Base-by-base conservation (phyloP, 1,140 invertebrate species). In the Achatina immaculata region DNA sequence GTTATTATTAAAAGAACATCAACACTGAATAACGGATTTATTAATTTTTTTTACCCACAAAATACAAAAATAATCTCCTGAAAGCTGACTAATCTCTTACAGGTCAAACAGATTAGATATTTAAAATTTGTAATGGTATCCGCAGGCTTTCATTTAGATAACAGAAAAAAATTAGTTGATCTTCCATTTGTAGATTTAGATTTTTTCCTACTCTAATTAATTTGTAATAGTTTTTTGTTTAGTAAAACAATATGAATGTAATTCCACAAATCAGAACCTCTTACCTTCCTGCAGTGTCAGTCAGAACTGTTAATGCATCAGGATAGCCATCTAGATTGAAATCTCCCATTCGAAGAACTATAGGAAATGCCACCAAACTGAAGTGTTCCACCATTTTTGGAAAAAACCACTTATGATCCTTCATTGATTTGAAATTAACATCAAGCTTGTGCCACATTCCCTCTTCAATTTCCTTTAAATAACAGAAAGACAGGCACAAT, bases 251-350 rank as follows among this genome's bases (percentile, higher is more conserved):
- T 31, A 11, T 66, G n/a, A 66, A n/a, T 66, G 11, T 31, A 14
- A 9, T 31, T 31, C n/a, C n/a, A 11, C n/a, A 66, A 9, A 66
- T 31, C 7, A 9, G 62, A 36, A 28, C 2, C 36, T 40, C n/a
- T 40, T 42, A 71, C 38, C 68, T 71, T 45, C 68, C 58, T 31
- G 36, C 42, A 40, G 31, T 11, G 36, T 76, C 74, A 38, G 48
- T 40, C 51, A 76, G 87, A 0, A 96, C 96, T 51, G 95, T 94
- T 16, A 99, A 88, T 58, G 99, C 92, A 92, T 99, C 98, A 14
- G 97, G 96, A 92, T 95, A 99, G 0, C 97, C 97, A 92, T 99
- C 97, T 94, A 98, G 95, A 89, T 99, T 97, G 84, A 96, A 97
- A 91, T 99, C 97, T 0, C 96, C 97, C 84, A 95, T 94, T 69